phyloP scores from a whole-genome alignment of 2,113 vertebrate genomes.

The Pholis gunnellus region DNA sequence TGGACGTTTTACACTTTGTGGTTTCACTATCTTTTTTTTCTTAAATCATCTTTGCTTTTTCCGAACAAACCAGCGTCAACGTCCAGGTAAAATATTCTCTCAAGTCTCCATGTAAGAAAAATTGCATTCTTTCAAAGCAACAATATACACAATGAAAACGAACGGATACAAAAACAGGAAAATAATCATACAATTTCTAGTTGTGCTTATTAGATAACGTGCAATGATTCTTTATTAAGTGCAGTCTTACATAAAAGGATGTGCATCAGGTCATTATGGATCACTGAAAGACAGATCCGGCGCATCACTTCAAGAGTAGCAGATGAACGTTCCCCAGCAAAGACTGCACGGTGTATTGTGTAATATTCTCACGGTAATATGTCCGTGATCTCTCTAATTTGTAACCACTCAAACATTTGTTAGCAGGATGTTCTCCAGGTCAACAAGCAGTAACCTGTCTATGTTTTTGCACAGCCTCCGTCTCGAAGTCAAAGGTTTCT shows the following conservation, averaged over 20 bases:
- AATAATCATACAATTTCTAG: neutral
- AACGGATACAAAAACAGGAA: neutral
- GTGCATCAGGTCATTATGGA: neutral
- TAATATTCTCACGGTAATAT: neutral
- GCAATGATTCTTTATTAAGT: neutral
- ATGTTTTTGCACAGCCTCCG: too few relatives aligned
- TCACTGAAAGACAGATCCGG: neutral
- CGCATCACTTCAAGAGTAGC: neutral
- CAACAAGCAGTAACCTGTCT: neutral
- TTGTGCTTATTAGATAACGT: neutral
- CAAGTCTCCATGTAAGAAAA: neutral
- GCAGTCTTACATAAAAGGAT: neutral
- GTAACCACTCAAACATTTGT: neutral
- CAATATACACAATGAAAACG: neutral
- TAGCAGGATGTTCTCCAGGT: neutral
- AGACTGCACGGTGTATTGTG: neutral
- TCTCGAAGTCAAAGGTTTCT: neutral
- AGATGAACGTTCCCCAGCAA: neutral
- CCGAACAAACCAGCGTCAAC: neutral
- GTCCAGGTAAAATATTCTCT: conserved; percentile 1
- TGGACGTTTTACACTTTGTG: neutral
- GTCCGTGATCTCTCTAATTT: too few relatives aligned
- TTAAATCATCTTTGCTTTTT: neutral
- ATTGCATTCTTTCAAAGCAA: neutral
- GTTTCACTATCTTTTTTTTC: neutral